phyloP scores from a whole-genome alignment of 1,140 invertebrate species.

The Drosophila littoralis region DNA sequence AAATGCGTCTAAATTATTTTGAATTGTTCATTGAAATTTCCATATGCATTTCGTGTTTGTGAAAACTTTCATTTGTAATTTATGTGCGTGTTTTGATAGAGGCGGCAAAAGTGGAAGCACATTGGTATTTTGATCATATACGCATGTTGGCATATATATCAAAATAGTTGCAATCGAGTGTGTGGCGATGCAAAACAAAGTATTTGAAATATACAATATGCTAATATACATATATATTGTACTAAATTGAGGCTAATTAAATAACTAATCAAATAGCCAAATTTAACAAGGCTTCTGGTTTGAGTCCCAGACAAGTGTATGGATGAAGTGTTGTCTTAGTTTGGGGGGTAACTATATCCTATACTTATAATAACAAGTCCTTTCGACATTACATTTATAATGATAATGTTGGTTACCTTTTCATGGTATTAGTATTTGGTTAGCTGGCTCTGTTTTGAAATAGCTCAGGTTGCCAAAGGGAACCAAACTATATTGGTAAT shows the following conservation, averaged over 20 bases:
- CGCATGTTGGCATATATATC: constrained; percentile 7
- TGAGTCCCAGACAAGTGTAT: too few species aligned
- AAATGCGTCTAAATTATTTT: constrained; percentile 23
- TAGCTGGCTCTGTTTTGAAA: too few species aligned
- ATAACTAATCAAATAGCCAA: constrained; percentile 4
- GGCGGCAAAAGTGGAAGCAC: constrained; percentile 8
- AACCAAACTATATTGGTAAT: too few species aligned
- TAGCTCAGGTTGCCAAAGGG: too few species aligned
- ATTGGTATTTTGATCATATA: constrained; percentile 26
- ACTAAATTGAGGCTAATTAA: too few species aligned
- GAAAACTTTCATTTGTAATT: constrained; percentile 22
- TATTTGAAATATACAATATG: background rate
- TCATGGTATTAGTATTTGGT: too few species aligned
- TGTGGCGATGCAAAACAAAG: background rate
- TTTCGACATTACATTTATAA: too few species aligned
- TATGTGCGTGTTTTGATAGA: constrained; percentile 7
- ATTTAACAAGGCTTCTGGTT: too few species aligned
- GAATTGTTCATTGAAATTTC: constrained; percentile 21
- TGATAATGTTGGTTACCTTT: too few species aligned
- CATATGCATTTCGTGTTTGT: constrained; percentile 12
- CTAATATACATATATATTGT: constrained; percentile 3
- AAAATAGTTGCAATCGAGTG: constrained; percentile 22
- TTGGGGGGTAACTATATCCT: too few species aligned
- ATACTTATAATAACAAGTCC: too few species aligned
- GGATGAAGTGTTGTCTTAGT: too few species aligned